Percentiles rank a stretch among this genome's conserved stretches.
phyloP scores from a whole-genome alignment of 2,113 vertebrate species.

The Verasper variegatus region DNA sequence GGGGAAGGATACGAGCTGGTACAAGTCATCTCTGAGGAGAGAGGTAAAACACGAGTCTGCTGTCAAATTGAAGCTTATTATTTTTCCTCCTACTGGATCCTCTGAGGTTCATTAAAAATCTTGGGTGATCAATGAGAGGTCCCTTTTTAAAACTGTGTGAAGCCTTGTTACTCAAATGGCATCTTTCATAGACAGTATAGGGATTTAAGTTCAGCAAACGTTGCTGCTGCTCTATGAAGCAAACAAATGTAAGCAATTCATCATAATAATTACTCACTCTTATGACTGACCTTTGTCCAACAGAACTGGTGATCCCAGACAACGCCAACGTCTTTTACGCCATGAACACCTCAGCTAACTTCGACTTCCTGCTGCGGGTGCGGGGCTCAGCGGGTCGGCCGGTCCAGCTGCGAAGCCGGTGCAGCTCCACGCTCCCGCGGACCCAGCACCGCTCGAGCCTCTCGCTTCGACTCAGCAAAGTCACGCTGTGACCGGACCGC shows the following conservation, averaged over 20 bases:
- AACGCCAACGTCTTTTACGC: slow-evolving; percentile 94
- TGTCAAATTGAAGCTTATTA: neutral
- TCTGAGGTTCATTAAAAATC: neutral
- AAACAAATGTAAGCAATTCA: too few species aligned
- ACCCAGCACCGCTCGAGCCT: slow-evolving; percentile 83
- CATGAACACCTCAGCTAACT: slow-evolving; percentile 94
- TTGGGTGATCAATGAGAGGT: neutral
- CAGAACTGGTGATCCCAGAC: slow-evolving; percentile 91
- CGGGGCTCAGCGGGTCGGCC: slow-evolving; percentile 71
- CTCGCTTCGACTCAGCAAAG: slow-evolving; percentile 86
- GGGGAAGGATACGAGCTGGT: slow-evolving; percentile 90
- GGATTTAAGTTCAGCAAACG: neutral
- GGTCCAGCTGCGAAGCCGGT: slow-evolving; percentile 83
- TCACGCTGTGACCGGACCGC: slow-evolving; percentile 81
- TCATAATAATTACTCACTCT: neutral
- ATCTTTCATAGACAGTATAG: too few species aligned
- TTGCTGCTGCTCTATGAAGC: too few species aligned
- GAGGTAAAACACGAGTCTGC: slow-evolving; percentile 81
- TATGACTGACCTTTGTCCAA: neutral
- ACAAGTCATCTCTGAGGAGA: slow-evolving; percentile 92
- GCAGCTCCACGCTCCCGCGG: slow-evolving; percentile 84
- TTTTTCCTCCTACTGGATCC: neutral
- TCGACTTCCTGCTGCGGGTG: slow-evolving; percentile 90
- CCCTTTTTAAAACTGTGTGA: too few species aligned
- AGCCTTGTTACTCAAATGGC: too few species aligned